Evolutionary conservation across 2,113 vertebrate species (phyloP), one percentile per base, ranked within the genome.

Genomic region (Thalassoma bifasciatum): DNA sequence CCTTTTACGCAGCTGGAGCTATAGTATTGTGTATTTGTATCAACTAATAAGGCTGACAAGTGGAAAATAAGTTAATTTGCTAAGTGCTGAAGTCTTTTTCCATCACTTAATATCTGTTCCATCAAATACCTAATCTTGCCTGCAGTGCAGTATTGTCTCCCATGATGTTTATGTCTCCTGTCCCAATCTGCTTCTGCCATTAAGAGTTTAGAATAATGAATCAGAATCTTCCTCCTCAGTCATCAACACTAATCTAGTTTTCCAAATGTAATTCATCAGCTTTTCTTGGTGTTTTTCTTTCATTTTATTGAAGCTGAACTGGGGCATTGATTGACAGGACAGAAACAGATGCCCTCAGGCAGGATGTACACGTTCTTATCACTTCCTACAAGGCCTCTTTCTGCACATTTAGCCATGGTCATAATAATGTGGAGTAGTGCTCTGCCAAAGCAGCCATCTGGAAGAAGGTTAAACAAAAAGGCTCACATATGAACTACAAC

Each of bases 281-380:
- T 46, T 57, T 17, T 77, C 13, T 51, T 30, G 10, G 44, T 72
- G 50, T 66, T 85, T 68, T 57, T 2, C 38, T 63, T 69, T 67
- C 34, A 54, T 38, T 60, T 30, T 72, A 47, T 24, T 58, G 53
- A 36, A 44, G 65, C 66, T 30, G 40, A 54, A 30, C 63, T 56
- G 70, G 17, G 17, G 2, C 54, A 70, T 56, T 83, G 84, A 90
- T 81, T 77, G 88, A 83, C 83, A 82, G 37, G 38, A 14, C 44
- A 63, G 26, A 53, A 65, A 75, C 66, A 84, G 47, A 73, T 68
- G 61, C 57, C 14, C 61, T 66, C 24, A 36, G 66, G 61, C 81
- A 67, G 88, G 82, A 90, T 84, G 81, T 75, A 49, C 51, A 50
- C 82, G 65, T 81, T 74, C 87, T 87, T 91, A 89, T 91, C 89